phyloP scores from a whole-genome alignment of 2,797 vertebrate genomes.

The Limnodromus scolopaceus region DNA sequence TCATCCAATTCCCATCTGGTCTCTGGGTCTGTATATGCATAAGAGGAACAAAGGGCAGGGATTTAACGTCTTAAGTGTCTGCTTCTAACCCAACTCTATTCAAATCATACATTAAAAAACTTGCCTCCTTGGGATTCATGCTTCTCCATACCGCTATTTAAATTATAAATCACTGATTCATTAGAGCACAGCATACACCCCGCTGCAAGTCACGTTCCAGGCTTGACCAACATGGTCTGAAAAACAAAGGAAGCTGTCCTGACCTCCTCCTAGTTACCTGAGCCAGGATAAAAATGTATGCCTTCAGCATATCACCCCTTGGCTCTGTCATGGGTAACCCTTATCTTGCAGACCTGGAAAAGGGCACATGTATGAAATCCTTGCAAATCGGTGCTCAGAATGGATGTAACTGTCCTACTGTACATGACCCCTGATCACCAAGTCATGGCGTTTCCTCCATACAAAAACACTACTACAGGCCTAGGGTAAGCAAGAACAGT shows the following conservation, averaged over 20 bases:
- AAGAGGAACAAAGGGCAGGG: background rate
- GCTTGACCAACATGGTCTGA: background rate
- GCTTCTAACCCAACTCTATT: background rate
- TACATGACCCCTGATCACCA: background rate
- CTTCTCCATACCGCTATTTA: background rate
- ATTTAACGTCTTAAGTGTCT: background rate
- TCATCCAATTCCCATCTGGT: background rate
- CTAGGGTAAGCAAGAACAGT: background rate
- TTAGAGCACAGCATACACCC: background rate
- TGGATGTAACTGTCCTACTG: background rate
- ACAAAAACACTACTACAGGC: background rate
- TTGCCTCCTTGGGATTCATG: background rate
- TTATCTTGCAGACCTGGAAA: background rate
- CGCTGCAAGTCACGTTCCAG: background rate
- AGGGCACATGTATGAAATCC: background rate
- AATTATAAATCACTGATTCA: background rate
- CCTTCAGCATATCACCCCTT: background rate
- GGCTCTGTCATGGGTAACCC: background rate
- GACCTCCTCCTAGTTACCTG: background rate
- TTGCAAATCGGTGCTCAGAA: background rate
- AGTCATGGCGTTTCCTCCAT: background rate
- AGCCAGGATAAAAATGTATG: background rate
- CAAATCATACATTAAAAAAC: background rate
- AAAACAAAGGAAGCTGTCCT: background rate
- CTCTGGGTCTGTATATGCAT: background rate